Percentiles rank a stretch among this genome's conserved stretches.
phyloP scores from a whole-genome alignment of 92 coral and sea anemone genomes.

The Actinostola sp. region DNA sequence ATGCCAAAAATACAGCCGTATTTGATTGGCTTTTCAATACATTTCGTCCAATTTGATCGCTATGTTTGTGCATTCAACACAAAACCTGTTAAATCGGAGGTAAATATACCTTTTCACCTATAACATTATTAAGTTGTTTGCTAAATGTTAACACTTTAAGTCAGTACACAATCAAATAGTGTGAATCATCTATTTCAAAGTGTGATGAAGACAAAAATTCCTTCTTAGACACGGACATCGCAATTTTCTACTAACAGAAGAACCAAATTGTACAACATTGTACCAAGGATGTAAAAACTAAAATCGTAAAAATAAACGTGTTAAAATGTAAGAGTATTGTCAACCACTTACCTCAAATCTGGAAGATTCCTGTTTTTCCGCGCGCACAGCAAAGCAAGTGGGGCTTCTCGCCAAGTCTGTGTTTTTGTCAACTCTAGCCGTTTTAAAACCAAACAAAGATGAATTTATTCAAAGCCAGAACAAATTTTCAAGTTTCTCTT shows the following conservation, averaged over 20 bases:
- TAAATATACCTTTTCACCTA: not conserved
- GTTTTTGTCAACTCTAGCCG: slow-evolving; percentile 6
- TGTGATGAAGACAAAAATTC: no score
- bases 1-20: not conserved
- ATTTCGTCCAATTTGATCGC: not conserved
- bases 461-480: not conserved
- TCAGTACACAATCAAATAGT: not conserved
- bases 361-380: not conserved
- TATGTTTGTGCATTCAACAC: not conserved
- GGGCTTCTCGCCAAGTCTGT: not conserved
- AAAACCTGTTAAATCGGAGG: not conserved
- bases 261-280: no score
- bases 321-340: no score
- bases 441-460: slow-evolving; percentile 17
- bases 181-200: no score
- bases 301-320: no score
- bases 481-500: slow-evolving; percentile 20
- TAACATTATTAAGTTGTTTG: slow-evolving; percentile 2
- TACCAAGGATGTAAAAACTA: no score
- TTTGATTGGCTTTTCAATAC: not conserved
- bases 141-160: not conserved
- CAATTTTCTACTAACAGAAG: no score
- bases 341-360: not conserved
- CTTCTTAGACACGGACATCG: no score
- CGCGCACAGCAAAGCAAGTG: not conserved